Conservation (phyloP, 2,888 invertebrate species). For the Barypeithes pellucidus region DNA sequence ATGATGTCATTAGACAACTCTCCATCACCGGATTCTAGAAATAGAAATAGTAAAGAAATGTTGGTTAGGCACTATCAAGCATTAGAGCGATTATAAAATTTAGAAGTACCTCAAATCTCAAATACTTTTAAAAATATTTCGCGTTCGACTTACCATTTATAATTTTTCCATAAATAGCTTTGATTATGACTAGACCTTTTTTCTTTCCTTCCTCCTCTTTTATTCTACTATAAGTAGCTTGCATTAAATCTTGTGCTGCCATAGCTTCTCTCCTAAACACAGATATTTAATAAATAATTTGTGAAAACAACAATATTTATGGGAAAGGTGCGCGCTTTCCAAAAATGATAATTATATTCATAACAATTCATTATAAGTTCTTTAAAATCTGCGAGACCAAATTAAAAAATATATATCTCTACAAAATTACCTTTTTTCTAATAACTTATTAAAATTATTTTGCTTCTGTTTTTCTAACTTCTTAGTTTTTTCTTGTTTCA, state of each 20-base stretch:
- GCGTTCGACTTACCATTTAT: constrained; percentile 57
- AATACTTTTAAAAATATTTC: not conserved
- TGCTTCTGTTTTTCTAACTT: constrained; percentile 89
- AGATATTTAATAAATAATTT: not conserved
- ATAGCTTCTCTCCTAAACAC: constrained; percentile 81
- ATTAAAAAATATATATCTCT: too few species aligned
- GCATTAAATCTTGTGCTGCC: constrained; percentile 92
- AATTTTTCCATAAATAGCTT: constrained; percentile 87
- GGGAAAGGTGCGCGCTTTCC: not conserved
- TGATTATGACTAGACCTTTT: constrained; percentile 88
- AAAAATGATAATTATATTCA: too few species aligned
- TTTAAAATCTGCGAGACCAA: too few species aligned
- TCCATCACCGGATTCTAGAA: constrained; percentile 55
- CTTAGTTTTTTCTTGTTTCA: constrained; percentile 83
- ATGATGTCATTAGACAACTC: constrained; percentile 75
- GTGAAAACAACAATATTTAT: not conserved
- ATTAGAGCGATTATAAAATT: too few species aligned
- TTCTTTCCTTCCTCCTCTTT: constrained; percentile 86
- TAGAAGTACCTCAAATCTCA: too few species aligned
- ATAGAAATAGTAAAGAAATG: too few species aligned
- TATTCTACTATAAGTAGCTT: constrained; percentile 89
- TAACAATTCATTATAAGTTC: too few species aligned
- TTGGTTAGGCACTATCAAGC: too few species aligned
- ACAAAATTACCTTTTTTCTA: constrained; percentile 81
- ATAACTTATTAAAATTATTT: constrained; percentile 83